phyloP scores from a whole-genome alignment of 2,797 vertebrate species.

The Sebastolobus alascanus region DNA sequence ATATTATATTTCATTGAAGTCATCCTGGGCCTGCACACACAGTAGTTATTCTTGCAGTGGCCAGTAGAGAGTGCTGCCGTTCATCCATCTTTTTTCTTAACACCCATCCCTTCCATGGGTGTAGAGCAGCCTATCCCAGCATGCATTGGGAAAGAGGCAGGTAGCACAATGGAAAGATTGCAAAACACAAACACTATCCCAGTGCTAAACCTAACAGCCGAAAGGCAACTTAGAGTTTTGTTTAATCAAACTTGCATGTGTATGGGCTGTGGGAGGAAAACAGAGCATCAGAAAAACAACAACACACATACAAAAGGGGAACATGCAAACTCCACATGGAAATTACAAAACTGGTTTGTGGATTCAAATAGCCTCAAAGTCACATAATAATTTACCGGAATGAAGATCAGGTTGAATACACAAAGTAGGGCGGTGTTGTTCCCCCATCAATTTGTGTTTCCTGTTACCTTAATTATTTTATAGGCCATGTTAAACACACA shows the following conservation, averaged over 20 bases:
- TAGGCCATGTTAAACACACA: too few relatives aligned
- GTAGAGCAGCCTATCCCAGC: neutral
- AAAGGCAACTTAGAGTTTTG: neutral
- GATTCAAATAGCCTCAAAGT: neutral
- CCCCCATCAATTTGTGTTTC: neutral
- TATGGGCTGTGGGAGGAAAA: neutral
- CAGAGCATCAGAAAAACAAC: neutral
- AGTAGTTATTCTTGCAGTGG: neutral
- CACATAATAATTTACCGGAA: neutral
- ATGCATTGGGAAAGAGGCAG: neutral
- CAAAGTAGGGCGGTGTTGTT: neutral
- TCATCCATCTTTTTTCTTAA: conserved; percentile 12
- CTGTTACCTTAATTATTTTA: neutral
- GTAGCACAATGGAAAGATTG: neutral
- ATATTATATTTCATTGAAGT: neutral
- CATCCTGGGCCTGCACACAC: neutral
- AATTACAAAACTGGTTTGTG: neutral
- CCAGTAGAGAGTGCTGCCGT: conserved; percentile 70
- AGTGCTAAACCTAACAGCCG: neutral
- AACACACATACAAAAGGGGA: neutral
- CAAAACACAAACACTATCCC: conserved; percentile 10
- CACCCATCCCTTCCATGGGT: neutral
- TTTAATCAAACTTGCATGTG: neutral
- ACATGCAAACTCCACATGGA: conserved; percentile 17
- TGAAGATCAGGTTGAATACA: neutral